A percentile compares a stretch with the other conserved stretches of the same genome.
These are phyloP conservation scores for Metallyticus violacea DNA, from an alignment of 2,888 invertebrate genomes.

Conservation along the genomic window DNA sequence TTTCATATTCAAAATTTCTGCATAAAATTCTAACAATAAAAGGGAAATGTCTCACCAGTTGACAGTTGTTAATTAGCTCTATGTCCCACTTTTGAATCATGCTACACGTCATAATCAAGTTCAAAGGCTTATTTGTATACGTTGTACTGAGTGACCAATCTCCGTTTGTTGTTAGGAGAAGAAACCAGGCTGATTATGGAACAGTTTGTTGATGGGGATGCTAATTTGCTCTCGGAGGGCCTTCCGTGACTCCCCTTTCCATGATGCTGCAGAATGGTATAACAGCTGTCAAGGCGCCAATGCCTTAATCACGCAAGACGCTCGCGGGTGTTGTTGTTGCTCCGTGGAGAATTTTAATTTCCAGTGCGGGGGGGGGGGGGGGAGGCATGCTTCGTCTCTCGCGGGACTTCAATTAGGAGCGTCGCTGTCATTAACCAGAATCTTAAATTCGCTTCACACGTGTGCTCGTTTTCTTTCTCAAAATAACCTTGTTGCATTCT, in stretches of 20 bases:
- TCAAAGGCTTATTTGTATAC: no score
- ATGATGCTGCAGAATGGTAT: neutral
- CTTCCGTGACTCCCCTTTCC: neutral
- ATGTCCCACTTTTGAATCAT: no score
- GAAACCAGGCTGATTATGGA: no score
- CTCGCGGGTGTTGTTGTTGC: neutral
- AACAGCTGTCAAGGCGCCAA: neutral
- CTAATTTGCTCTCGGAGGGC: neutral
- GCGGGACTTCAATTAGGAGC: neutral
- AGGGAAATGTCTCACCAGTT: no score
- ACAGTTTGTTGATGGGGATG: neutral
- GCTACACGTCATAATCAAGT: no score
- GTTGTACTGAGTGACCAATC: no score
- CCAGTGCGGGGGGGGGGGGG: neutral
- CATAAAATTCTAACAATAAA: no score
- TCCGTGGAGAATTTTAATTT: neutral
- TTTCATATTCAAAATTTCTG: no score
- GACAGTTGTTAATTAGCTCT: no score
- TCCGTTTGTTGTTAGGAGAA: no score
- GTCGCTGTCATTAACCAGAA: neutral
- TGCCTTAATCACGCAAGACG: neutral
- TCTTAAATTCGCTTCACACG: neutral
- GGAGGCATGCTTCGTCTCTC: neutral
- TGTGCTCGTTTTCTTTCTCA: neutral
- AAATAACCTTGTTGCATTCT: neutral